Evolutionary conservation across 2,797 vertebrate species (phyloP).

Genomic region (Prionace glauca): DNA sequence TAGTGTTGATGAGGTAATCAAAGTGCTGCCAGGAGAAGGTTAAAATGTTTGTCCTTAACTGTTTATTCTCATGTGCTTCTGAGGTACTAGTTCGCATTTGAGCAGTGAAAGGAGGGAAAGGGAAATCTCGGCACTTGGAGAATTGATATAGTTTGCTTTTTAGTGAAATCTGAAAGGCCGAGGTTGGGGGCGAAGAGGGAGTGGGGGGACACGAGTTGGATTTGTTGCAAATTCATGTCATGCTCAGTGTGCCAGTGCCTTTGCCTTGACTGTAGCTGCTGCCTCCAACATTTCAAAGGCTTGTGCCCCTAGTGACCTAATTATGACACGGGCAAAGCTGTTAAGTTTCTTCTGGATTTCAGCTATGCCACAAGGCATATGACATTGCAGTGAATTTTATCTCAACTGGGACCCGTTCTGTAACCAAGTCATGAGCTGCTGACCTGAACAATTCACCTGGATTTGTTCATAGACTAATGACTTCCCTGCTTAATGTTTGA

Average conservation of each 20-base stretch:
- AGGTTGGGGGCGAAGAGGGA: neutral
- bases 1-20: neutral
- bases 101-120: neutral
- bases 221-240: constrained; percentile 36
- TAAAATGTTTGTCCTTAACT: neutral
- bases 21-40: neutral
- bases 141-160: neutral
- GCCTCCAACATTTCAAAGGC: constrained; percentile 50
- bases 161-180: neutral
- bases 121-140: neutral
- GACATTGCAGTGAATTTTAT: constrained; percentile 12
- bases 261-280: constrained; percentile 43
- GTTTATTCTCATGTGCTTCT: neutral
- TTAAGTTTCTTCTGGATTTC: constrained; percentile 52
- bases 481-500: neutral
- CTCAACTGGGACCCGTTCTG: neutral
- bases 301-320: constrained; percentile 67
- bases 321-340: constrained; percentile 61
- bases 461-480: constrained; percentile 36
- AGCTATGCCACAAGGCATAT: constrained; percentile 44
- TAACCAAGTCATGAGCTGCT: constrained; percentile 42
- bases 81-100: neutral
- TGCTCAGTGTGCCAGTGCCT: constrained; percentile 38
- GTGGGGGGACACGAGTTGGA: neutral
- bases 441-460: constrained; percentile 47